A percentile compares a stretch with the other conserved stretches of the same genome.
Evolutionary conservation across 1,140 invertebrate genomes (phyloP).

Genomic region (Neomicropteryx cornuta): DNA sequence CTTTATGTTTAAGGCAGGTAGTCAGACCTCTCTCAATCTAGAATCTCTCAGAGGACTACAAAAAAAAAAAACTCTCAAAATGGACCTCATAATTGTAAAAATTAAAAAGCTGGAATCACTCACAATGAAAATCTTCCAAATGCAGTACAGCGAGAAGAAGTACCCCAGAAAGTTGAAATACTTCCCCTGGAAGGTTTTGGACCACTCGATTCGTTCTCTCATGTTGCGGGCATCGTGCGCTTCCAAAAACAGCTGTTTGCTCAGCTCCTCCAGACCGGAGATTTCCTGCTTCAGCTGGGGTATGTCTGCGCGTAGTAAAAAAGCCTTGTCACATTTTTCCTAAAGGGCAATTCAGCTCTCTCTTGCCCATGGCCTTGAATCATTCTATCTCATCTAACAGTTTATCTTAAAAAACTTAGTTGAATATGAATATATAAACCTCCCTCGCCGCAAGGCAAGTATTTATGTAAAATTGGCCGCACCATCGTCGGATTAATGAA

Average conservation of each 20-base stretch:
- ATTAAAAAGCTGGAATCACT: too few species aligned
- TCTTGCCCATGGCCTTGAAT: conserved; percentile 1
- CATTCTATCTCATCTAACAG: conserved; percentile 1
- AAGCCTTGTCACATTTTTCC: not conserved
- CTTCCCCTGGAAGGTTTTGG: conserved; percentile 93
- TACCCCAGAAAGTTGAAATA: conserved; percentile 99
- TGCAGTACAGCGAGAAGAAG: conserved; percentile 97
- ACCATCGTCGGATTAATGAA: too few species aligned
- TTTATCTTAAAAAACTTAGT: too few species aligned
- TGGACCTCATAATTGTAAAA: too few species aligned
- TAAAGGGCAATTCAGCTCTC: not conserved
- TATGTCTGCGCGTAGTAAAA: conserved; percentile 49
- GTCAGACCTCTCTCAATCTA: too few species aligned
- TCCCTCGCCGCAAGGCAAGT: too few species aligned
- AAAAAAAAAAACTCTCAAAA: too few species aligned
- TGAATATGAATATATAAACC: not conserved
- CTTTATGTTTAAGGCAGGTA: too few species aligned
- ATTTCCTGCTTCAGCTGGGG: conserved; percentile 80
- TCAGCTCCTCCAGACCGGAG: conserved; percentile 78
- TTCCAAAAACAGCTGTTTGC: conserved; percentile 91
- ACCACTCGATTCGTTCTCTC: conserved; percentile 88
- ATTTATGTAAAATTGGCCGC: too few species aligned
- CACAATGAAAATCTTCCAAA: conserved; percentile 99
- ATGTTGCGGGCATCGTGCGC: conserved; percentile 89
- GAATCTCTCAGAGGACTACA: too few species aligned